These are phyloP conservation scores for Nemotelus nigrinus DNA, from an alignment of 2,888 invertebrate genomes.

Conservation along the genomic window DNA sequence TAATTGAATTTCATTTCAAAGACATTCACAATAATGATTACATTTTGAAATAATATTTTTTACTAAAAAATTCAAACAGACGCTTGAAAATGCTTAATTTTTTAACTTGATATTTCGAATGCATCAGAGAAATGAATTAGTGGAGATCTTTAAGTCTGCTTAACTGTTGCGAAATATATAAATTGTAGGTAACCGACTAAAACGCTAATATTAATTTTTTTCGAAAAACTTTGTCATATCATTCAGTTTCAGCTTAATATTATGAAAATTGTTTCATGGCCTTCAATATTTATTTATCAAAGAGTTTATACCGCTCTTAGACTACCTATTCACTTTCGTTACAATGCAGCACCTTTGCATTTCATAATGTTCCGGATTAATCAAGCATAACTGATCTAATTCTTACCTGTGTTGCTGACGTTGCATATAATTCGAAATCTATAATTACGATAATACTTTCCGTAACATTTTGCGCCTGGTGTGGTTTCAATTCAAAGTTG, in stretches of 20 bases:
- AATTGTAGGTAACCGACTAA: too few relatives aligned
- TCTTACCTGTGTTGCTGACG: background rate
- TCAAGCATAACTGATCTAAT: constrained; percentile 38
- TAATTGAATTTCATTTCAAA: too few relatives aligned
- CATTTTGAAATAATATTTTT: too few relatives aligned
- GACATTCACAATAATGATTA: too few relatives aligned
- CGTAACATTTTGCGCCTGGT: constrained; percentile 10
- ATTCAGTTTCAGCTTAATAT: background rate
- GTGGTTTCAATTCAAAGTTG: background rate
- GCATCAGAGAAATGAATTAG: too few relatives aligned
- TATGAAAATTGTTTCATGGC: background rate
- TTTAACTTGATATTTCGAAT: too few relatives aligned
- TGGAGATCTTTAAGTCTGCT: too few relatives aligned
- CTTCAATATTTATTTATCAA: background rate
- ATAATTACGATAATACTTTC: background rate
- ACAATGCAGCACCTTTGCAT: background rate
- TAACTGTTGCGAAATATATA: too few relatives aligned
- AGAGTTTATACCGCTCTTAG: background rate
- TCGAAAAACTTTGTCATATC: too few relatives aligned
- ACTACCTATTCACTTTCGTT: background rate
- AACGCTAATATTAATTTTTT: too few relatives aligned
- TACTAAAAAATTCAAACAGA: too few relatives aligned
- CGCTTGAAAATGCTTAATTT: too few relatives aligned
- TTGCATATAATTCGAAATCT: background rate
- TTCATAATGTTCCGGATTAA: constrained; percentile 24